Evolutionary conservation across 92 coral and sea anemone genomes (phyloP).

Genomic region (Umimayanthus kanabou): DNA sequence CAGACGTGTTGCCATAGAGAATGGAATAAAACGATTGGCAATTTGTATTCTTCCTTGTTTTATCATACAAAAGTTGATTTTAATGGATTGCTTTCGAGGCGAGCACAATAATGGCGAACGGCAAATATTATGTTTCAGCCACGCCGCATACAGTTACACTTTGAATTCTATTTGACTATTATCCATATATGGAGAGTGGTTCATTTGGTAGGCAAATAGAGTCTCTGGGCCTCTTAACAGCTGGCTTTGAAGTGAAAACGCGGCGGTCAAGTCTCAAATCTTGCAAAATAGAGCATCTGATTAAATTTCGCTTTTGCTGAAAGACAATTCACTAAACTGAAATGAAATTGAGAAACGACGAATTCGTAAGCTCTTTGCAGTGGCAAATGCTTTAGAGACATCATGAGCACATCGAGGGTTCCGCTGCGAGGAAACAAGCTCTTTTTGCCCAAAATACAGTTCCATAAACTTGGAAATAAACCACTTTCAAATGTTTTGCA

Average conservation of each 20-base stretch:
- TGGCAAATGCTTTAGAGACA: background rate
- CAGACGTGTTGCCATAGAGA: slow-evolving; percentile 1
- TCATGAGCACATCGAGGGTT: slow-evolving; percentile 35
- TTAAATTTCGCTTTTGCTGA: background rate
- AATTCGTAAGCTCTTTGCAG: background rate
- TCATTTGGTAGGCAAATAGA: slow-evolving; percentile 34
- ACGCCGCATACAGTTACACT: background rate
- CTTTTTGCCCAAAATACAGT: slow-evolving; percentile 78
- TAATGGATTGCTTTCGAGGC: background rate
- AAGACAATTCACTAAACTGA: background rate
- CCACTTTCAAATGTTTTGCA: slow-evolving; percentile 23
- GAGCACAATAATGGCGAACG: background rate
- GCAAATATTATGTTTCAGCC: slow-evolving; percentile 11
- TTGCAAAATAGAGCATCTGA: slow-evolving; percentile 17
- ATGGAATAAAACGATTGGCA: background rate
- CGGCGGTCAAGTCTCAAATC: slow-evolving; percentile 6
- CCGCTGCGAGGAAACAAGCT: slow-evolving; percentile 60
- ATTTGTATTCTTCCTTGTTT: background rate
- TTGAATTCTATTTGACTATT: background rate
- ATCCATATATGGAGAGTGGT: slow-evolving; percentile 25
- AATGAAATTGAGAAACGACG: background rate
- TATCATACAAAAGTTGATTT: background rate
- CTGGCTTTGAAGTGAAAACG: slow-evolving; percentile 1
- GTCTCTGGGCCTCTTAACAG: slow-evolving; percentile 11
- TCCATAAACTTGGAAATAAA: slow-evolving; percentile 50